Conservation (phyloP, 2,797 vertebrate species). For the Sebastes steindachneri region DNA sequence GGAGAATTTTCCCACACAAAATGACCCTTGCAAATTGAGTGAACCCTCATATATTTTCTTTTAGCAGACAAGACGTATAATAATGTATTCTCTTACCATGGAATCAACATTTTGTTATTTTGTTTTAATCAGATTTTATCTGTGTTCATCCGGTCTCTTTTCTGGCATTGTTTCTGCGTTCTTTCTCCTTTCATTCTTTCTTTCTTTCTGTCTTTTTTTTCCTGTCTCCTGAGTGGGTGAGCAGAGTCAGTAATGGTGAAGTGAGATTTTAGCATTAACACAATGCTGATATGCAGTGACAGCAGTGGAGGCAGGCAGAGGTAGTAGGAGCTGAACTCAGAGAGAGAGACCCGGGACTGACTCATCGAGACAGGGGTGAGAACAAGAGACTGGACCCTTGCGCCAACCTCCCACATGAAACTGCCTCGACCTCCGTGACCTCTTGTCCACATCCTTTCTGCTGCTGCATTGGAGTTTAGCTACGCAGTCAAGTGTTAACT, state of each 20-base stretch:
- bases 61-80: neutral
- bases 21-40: neutral
- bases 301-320: constrained; percentile 50
- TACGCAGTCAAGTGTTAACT: neutral
- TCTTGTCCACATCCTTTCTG: constrained; percentile 8
- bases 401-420: constrained; percentile 19
- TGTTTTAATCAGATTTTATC: neutral
- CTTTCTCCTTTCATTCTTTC: neutral
- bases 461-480: neutral
- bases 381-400: constrained; percentile 6
- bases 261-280: constrained; percentile 42
- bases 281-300: constrained; percentile 63
- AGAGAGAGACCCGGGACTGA: constrained; percentile 32
- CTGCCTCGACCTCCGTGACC: constrained; percentile 4
- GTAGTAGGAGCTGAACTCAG: constrained; percentile 19
- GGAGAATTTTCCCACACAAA: neutral
- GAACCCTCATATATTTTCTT: neutral
- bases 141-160: neutral
- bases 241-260: constrained; percentile 16
- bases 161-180: neutral
- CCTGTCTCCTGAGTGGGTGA: constrained; percentile 25
- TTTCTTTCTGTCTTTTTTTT: neutral
- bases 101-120: neutral
- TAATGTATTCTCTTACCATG: neutral
- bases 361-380: constrained; percentile 43